Conservation (phyloP, 2,113 vertebrate genomes). For the Hirundichthys speculiger region DNA sequence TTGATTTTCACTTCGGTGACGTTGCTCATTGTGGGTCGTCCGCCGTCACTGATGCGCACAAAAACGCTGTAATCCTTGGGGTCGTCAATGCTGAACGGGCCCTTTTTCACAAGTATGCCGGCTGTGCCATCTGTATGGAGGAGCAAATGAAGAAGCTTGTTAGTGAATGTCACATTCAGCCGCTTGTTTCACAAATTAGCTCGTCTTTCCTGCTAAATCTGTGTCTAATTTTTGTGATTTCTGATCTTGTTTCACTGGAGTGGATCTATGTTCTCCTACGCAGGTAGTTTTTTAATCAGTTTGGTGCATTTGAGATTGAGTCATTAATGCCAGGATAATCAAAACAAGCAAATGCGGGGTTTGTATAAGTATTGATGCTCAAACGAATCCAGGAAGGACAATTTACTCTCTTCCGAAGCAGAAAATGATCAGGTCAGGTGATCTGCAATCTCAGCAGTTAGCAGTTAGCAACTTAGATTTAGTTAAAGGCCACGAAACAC, state of each 20-base stretch:
- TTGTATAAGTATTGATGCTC: too few relatives aligned
- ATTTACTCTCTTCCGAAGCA: too few relatives aligned
- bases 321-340: too few relatives aligned
- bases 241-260: slow-evolving; percentile 17
- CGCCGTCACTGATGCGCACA: slow-evolving; percentile 88
- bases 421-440: too few relatives aligned
- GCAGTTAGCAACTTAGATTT: too few relatives aligned
- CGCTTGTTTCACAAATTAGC: slow-evolving; percentile 1
- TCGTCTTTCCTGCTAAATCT: slow-evolving; percentile 9
- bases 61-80: slow-evolving; percentile 84
- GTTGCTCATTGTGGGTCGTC: slow-evolving; percentile 81
- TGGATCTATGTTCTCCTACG: slow-evolving; percentile 31
- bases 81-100: slow-evolving; percentile 86
- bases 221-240: slow-evolving; percentile 37
- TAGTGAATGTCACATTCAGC: neutral
- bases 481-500: neutral
- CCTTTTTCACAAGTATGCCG: slow-evolving; percentile 84
- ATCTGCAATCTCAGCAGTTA: too few relatives aligned
- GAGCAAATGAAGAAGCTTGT: slow-evolving; percentile 27
- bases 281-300: slow-evolving; percentile 1
- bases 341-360: too few relatives aligned
- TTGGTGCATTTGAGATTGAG: slow-evolving; percentile 26
- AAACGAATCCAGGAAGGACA: too few relatives aligned
- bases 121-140: slow-evolving; percentile 87
- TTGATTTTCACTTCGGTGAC: slow-evolving; percentile 80